Evolutionary conservation across 2,113 vertebrate genomes (phyloP).

Genomic region (Lamprotornis superbus): DNA sequence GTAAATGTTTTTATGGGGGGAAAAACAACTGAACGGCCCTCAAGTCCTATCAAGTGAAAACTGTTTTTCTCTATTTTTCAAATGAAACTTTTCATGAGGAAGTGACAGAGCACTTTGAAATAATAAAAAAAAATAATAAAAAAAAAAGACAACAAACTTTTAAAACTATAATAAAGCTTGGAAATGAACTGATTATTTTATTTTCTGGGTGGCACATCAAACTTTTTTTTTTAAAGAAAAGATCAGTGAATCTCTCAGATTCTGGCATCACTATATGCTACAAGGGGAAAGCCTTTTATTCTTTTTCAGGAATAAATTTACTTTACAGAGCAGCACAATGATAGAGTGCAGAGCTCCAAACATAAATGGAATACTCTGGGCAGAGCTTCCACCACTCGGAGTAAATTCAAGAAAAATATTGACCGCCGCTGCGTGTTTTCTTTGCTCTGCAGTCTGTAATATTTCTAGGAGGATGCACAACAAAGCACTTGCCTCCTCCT

Average conservation of each 20-base stretch:
- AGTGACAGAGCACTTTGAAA: not conserved
- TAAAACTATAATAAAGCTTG: not conserved
- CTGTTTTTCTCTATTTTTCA: not conserved
- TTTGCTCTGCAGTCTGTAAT: constrained; percentile 45
- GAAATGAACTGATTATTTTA: not conserved
- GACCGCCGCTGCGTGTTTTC: constrained; percentile 43
- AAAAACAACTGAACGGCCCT: not conserved
- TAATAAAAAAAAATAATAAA: not conserved
- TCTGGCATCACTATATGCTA: not conserved
- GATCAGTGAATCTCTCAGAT: not conserved
- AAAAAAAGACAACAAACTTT: not conserved
- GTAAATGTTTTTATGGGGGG: not conserved
- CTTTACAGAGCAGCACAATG: constrained; percentile 35
- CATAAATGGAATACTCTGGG: constrained; percentile 38
- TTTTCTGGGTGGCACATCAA: not conserved
- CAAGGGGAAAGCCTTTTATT: not conserved
- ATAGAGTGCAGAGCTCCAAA: constrained; percentile 42
- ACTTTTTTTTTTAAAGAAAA: not conserved
- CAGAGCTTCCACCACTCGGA: constrained; percentile 37
- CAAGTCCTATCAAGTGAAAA: not conserved
- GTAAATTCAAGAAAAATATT: constrained; percentile 68
- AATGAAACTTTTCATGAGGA: not conserved
- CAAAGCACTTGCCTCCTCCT: constrained; percentile 33
- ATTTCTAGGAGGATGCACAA: constrained; percentile 61
- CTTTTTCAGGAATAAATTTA: constrained; percentile 33